Base-by-base conservation (phyloP, 1,140 invertebrate genomes). In the Dryas iulia region DNA sequence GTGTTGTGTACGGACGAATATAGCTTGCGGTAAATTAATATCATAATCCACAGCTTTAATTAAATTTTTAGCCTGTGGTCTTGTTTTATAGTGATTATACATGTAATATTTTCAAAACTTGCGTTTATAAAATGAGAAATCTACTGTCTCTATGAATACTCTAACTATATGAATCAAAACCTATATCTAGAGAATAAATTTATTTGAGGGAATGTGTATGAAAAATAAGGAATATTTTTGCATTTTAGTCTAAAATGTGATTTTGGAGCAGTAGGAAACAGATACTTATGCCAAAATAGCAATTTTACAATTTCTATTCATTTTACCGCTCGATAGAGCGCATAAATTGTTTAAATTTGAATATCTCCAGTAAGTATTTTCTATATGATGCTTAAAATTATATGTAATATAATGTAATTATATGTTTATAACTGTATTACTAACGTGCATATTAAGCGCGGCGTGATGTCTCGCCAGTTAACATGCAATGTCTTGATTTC, bases 251-350 rank as follows among this genome's bases (percentile, higher is more conserved):
- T 30, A 21, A 59, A 21, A 33, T 60, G 33, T 7, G 31, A 24
- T 7, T 39, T 10, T 28, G 12, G 24, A 60, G 33, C 39, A 39
- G 8, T 35, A 24, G 59, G 23, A 60, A 23, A 47, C 5, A 18
- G 21, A 47, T 21, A 47, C 39, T 47, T 6, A 47, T 47, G 39
- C 39, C 39, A 30, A 58, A 58, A 8, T 58, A n/a, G 56, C n/a
- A 30, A 58, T 58, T 58, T 58, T 58, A 30, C 28, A 58, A 18
- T 30, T 30, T 47, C 14, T 47, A 47, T 47, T 47, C 18, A 47
- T 47, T 47, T 47, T 21, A 3, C 39, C n/a, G 12, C 14, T 39
- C 33, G n/a, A 18, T 7, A 18, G n/a, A 39, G 33, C n/a, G n/a
- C n/a, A 39, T 39, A 39, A 39, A 14, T 39, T 18, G 0, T 18